A percentile compares a stretch with the other conserved stretches of the same genome.
These are phyloP conservation scores for Glyphotaelius pellucidus DNA, from an alignment of 2,888 invertebrate species.

Conservation along the genomic window DNA sequence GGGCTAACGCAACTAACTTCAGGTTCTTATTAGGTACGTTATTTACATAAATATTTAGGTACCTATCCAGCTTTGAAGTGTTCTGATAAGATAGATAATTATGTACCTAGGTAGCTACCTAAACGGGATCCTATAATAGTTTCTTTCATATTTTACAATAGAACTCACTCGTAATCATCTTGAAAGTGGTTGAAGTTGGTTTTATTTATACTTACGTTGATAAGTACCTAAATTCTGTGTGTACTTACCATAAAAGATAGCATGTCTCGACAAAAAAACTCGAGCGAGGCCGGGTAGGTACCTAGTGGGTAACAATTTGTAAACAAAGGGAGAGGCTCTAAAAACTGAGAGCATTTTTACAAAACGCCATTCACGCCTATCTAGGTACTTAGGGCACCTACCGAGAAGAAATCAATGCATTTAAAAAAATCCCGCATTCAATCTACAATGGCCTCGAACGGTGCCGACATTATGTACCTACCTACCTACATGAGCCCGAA, in stretches of 20 bases:
- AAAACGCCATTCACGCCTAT: neutral
- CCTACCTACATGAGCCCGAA: neutral
- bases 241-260: too few relatives aligned
- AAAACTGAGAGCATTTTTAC: neutral
- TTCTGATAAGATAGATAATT: too few relatives aligned
- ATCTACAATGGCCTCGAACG: slow-evolving; percentile 20
- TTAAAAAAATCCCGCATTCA: slow-evolving; percentile 27
- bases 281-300: neutral
- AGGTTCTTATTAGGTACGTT: too few relatives aligned
- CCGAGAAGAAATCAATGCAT: slow-evolving; percentile 26
- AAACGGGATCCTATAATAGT: too few relatives aligned
- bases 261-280: neutral
- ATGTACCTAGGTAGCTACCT: too few relatives aligned
- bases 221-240: too few relatives aligned
- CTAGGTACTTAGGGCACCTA: neutral
- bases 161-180: neutral
- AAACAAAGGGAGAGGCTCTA: neutral
- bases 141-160: neutral
- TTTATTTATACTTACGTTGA: too few relatives aligned
- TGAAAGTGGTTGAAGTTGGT: neutral
- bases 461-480: slow-evolving; percentile 7
- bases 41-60: too few relatives aligned
- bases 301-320: neutral
- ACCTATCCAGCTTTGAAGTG: too few relatives aligned
- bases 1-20: too few relatives aligned